These are phyloP conservation scores for Eudyptes chrysolophus DNA, from an alignment of 2,113 vertebrate species.

Conservation along the genomic window DNA sequence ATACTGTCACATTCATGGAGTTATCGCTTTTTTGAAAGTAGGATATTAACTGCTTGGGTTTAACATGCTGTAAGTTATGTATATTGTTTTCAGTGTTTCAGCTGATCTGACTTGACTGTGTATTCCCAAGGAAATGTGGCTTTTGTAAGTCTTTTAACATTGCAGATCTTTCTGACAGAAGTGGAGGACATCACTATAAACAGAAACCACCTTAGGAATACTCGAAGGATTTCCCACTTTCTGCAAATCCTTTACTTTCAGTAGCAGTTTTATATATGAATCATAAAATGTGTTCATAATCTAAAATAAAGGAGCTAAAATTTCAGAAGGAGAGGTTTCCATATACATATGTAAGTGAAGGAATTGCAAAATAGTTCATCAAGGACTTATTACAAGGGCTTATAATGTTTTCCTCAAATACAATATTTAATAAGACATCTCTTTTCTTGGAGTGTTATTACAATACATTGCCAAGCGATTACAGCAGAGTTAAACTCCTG, in stretches of 20 bases:
- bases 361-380: neutral
- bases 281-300: neutral
- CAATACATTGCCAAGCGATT: neutral
- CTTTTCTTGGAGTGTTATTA: neutral
- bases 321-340: neutral
- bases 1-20: neutral
- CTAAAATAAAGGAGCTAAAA: neutral
- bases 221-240: constrained; percentile 33
- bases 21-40: neutral
- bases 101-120: neutral
- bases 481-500: neutral
- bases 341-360: neutral
- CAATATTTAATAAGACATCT: neutral
- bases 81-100: neutral
- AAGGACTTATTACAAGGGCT: neutral
- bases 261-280: neutral
- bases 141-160: neutral
- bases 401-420: neutral
- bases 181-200: constrained; percentile 57
- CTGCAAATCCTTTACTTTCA: neutral
- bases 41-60: neutral
- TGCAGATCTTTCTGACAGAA: constrained; percentile 83
- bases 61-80: neutral
- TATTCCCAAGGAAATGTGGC: neutral
- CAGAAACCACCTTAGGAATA: neutral